Percentiles rank a stretch among this genome's conserved stretches.
Conservation (phyloP, 2,797 vertebrate genomes). For the Enteromius afrohamiltoni region DNA sequence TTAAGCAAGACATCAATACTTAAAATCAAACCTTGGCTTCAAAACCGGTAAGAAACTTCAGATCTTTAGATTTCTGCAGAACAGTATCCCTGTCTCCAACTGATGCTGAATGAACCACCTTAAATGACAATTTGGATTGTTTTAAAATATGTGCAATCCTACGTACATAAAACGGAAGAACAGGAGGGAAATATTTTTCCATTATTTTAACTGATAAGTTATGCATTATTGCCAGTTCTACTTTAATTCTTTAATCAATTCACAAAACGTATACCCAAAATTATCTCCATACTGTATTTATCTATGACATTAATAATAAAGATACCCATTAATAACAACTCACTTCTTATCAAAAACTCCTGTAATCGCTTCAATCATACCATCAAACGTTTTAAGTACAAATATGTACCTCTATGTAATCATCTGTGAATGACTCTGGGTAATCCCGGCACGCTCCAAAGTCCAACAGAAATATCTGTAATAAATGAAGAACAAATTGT, state of each 20-base stretch:
- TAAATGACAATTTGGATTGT: not conserved
- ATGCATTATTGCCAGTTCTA: not conserved
- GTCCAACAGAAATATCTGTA: not conserved
- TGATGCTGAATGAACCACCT: slow-evolving; percentile 89
- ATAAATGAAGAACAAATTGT: not conserved
- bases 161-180: not conserved
- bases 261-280: not conserved
- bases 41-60: slow-evolving; percentile 91
- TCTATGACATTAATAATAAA: not conserved
- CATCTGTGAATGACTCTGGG: not conserved
- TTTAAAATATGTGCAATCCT: too few relatives aligned
- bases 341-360: not conserved
- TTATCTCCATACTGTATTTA: not conserved
- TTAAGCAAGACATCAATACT: not conserved
- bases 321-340: not conserved
- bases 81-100: slow-evolving; percentile 82
- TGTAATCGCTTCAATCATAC: not conserved
- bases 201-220: not conserved
- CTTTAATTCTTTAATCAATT: not conserved
- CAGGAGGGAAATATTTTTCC: not conserved
- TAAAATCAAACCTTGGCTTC: slow-evolving; percentile 83
- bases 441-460: not conserved
- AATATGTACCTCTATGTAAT: not conserved
- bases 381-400: not conserved
- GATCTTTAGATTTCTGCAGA: slow-evolving; percentile 85